These are phyloP conservation scores for Gymnoscelis rufifasciata DNA, from an alignment of 2,888 invertebrate species.

Conservation along the genomic window DNA sequence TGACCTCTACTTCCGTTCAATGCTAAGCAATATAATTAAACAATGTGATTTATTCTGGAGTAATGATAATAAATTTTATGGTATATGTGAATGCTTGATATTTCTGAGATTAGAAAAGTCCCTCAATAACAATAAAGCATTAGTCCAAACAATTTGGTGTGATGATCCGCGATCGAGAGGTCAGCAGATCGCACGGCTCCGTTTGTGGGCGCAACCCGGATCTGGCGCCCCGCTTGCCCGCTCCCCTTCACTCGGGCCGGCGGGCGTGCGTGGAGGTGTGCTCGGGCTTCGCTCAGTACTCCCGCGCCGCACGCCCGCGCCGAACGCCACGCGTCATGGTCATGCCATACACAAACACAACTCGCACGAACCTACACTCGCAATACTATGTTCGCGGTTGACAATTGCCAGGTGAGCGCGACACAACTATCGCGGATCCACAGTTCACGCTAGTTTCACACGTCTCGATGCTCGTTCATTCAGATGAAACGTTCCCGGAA, in stretches of 20 bases:
- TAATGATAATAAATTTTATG: no score
- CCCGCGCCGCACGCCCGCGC: conserved; percentile 56
- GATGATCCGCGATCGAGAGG: conserved; percentile 48
- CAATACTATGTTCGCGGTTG: conserved; percentile 72
- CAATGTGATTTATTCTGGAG: no score
- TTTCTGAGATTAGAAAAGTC: no score
- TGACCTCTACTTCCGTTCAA: no score
- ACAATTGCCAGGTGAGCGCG: conserved; percentile 75
- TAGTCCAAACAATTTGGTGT: neutral
- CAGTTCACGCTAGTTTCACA: conserved; percentile 43
- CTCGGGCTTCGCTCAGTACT: conserved; percentile 47
- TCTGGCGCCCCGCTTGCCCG: conserved; percentile 76
- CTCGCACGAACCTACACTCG: conserved; percentile 52
- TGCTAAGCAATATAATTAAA: no score
- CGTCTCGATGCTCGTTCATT: conserved; percentile 62
- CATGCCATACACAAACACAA: no score
- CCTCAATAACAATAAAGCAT: no score
- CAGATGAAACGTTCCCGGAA: conserved; percentile 74
- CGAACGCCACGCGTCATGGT: conserved; percentile 55
- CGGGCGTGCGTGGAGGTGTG: conserved; percentile 61
- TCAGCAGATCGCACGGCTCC: conserved; percentile 46
- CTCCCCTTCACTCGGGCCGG: conserved; percentile 76
- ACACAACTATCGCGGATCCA: conserved; percentile 43
- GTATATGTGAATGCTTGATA: no score
- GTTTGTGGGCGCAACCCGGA: conserved; percentile 78